Evolutionary conservation across 2,888 invertebrate species (phyloP), one percentile per base, ranked within the genome.

Genomic region (Cecidostiba fungosa): DNA sequence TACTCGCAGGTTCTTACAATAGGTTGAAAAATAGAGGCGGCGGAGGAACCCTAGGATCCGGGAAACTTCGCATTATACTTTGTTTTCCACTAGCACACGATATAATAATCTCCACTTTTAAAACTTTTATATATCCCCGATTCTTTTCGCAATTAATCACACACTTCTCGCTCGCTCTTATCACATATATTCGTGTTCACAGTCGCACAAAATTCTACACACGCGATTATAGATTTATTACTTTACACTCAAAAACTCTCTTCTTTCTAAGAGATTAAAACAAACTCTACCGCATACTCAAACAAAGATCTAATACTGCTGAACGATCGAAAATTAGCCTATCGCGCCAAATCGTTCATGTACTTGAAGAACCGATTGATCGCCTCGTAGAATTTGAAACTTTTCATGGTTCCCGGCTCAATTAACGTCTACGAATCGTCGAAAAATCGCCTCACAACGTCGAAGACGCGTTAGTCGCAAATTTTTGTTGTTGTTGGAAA

Each of bases 21-120:
- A 81, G 59, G 23, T 81, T 85, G n/a, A 85, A 77, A 77, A 72
- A 85, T 19, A 87, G 80, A 26, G 87, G 85, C 8, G 87, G 77
- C 85, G 87, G 54, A 82, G 86, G 85, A 87, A 86, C 36, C 87
- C 87, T 54, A 80, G 59, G 87, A 77, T 88, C 85, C 77, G 86
- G 77, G 87, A 87, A 85, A 73, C 82, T 78, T 82, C 83, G 59
- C 86, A 88, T 85, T 73, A 50, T 74, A 72, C 59, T 62, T 19
- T 8, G 6, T 23, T 76, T 66, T 43, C 83, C 77, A 69, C 76
- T 54, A 29, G 26, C 39, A 77, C 43, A 16, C 47, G 77, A 36
- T 66, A 73, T 82, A 47, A 43, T 80, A 70, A 50, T 69, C 29
- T 62, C 72, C 74, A 47, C 81, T 47, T 59, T 32, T 29, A 14